Conservation (phyloP, 2,888 invertebrate genomes). For the Alitta virens region DNA sequence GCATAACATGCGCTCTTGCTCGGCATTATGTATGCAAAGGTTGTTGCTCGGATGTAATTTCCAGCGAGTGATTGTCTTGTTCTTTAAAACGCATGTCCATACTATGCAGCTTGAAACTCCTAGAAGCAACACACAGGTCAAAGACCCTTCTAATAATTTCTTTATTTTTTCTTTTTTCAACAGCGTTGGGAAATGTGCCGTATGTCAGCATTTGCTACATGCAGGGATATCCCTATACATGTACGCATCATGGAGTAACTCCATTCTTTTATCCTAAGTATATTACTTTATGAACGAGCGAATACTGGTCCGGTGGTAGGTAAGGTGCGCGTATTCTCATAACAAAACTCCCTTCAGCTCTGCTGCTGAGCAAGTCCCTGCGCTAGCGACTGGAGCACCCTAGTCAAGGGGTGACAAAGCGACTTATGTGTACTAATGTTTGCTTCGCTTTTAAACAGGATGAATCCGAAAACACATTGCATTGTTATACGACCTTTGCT, state of each 20-base stretch:
- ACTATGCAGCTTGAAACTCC: too few species aligned
- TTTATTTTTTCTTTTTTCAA: constrained; percentile 22
- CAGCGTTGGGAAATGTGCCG: constrained; percentile 40
- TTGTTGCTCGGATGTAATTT: too few species aligned
- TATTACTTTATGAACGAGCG: constrained; percentile 5
- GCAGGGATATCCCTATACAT: constrained; percentile 35
- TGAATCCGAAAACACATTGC: neutral
- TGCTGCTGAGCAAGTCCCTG: constrained; percentile 1
- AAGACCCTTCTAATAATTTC: too few species aligned
- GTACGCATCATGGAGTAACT: constrained; percentile 33
- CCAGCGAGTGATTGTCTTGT: too few species aligned
- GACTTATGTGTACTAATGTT: constrained; percentile 10
- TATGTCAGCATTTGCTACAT: constrained; percentile 32
- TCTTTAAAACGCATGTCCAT: too few species aligned
- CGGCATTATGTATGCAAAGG: too few species aligned
- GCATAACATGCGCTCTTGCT: too few species aligned
- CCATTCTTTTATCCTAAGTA: constrained; percentile 12
- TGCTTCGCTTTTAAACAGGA: constrained; percentile 22
- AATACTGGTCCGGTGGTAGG: constrained; percentile 8
- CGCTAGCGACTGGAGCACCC: too few species aligned
- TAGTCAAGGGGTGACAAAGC: too few species aligned
- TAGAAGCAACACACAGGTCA: too few species aligned
- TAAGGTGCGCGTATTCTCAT: constrained; percentile 4
- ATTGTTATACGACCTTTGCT: neutral
- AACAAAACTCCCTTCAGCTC: neutral